Evolutionary conservation across 2,888 invertebrate species (phyloP), one percentile per base, ranked within the genome.

Genomic region (Anaspis maculata): DNA sequence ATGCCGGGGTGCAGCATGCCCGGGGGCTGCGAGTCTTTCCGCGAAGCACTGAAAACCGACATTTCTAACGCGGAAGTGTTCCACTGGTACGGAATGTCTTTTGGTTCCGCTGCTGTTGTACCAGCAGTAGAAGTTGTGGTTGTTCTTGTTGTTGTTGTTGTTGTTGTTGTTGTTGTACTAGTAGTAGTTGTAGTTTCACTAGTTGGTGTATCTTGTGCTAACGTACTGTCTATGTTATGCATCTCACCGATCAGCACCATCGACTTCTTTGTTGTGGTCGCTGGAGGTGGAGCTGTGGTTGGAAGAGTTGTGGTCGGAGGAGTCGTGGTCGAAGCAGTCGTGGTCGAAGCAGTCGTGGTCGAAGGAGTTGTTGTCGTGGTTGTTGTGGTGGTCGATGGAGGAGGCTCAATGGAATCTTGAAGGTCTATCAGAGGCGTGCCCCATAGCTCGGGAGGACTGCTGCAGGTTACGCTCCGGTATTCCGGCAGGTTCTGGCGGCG

Each of bases 1-100:
- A 72, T 71, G 67, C 76, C 32, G 70, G 78, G 58, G 73, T 71
- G 49, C 68, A 72, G 48, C n/a, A n/a, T n/a, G n/a, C n/a, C n/a
- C n/a, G n/a, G n/a, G n/a, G n/a, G n/a, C n/a, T n/a, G n/a, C 61
- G 65, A 41, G 64, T 36, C 33, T n/a, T 26, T 13, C 29, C 29
- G 15, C 22, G 33, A 45, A 27, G 46, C 42, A 26, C 44, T 51
- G 41, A 52, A 57, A 56, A 56, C 57, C 16, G 61, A 59, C 47
- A 56, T 53, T n/a, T n/a, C n/a, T n/a, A n/a, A n/a, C n/a, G n/a
- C n/a, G n/a, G n/a, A n/a, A n/a, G n/a, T n/a, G n/a, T n/a, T n/a
- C n/a, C n/a, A n/a, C n/a, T n/a, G n/a, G n/a, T n/a, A n/a, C n/a
- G n/a, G n/a, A n/a, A n/a, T n/a, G n/a, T n/a, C n/a, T n/a, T n/a